Percentiles rank a stretch among this genome's conserved stretches.
Conservation (phyloP, 1,140 invertebrate species). For the Eulimnadia texana region DNA sequence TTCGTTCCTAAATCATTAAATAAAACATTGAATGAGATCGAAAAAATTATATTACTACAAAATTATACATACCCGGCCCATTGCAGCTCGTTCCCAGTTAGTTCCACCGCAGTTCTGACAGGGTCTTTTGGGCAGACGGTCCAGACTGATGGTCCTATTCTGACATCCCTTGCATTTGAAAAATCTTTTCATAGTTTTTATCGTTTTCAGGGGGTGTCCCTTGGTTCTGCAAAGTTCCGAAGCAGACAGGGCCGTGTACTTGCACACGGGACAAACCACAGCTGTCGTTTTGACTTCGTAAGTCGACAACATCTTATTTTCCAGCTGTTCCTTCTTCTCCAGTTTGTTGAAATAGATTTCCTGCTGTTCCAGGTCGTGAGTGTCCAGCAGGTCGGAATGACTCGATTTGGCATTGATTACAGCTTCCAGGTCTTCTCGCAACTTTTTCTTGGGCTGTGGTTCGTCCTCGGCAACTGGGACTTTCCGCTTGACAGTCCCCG, state of each 20-base stretch:
- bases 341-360: slow-evolving; percentile 77
- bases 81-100: slow-evolving; percentile 58
- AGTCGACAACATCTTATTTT: slow-evolving; percentile 78
- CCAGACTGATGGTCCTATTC: slow-evolving; percentile 59
- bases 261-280: slow-evolving; percentile 39
- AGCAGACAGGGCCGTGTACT: slow-evolving; percentile 72
- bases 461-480: not conserved
- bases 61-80: slow-evolving; percentile 56
- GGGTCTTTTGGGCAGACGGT: slow-evolving; percentile 53
- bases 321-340: slow-evolving; percentile 78
- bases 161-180: slow-evolving; percentile 78
- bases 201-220: slow-evolving; percentile 56
- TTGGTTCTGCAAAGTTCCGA: slow-evolving; percentile 69
- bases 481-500: not conserved
- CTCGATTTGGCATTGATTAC: slow-evolving; percentile 62
- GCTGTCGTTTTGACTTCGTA: slow-evolving; percentile 37
- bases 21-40: not conserved
- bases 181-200: slow-evolving; percentile 64
- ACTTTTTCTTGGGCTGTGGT: not conserved
- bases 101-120: slow-evolving; percentile 61
- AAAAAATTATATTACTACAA: not conserved
- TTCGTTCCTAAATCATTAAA: slow-evolving; percentile 1
- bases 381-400: slow-evolving; percentile 56
- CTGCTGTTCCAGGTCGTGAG: slow-evolving; percentile 53
- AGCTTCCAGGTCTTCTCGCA: slow-evolving; percentile 50